These are phyloP conservation scores for Amazonetta brasiliensis DNA, from an alignment of 2,797 vertebrate genomes.

Conservation along the genomic window DNA sequence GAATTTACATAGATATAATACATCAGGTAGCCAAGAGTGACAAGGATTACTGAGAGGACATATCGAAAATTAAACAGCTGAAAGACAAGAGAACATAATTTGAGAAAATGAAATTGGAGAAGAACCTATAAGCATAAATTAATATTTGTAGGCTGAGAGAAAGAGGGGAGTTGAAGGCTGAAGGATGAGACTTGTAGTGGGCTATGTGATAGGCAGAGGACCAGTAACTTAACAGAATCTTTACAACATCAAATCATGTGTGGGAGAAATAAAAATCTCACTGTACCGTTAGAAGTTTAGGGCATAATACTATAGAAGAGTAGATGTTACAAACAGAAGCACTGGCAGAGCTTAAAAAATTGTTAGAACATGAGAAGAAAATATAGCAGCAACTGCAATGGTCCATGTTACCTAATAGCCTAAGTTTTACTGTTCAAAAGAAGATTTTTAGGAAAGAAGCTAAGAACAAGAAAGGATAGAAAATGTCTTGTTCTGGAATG, in stretches of 20 bases:
- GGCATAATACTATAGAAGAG: background rate
- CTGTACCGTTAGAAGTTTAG: background rate
- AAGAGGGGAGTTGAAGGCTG: slow-evolving; percentile 26
- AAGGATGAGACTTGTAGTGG: slow-evolving; percentile 32
- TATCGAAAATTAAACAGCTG: background rate
- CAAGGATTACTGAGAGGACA: slow-evolving; percentile 19
- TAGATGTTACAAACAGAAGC: background rate
- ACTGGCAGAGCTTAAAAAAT: background rate
- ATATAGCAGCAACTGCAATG: background rate
- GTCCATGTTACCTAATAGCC: background rate
- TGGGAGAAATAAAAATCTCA: slow-evolving; percentile 10
- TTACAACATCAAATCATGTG: background rate
- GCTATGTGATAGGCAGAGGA: slow-evolving; percentile 33
- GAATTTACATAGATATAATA: background rate
- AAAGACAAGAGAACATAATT: background rate
- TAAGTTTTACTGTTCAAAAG: background rate
- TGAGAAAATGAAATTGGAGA: slow-evolving; percentile 21
- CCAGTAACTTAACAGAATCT: slow-evolving; percentile 35
- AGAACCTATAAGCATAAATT: slow-evolving; percentile 45
- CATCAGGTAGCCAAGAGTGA: slow-evolving; percentile 8
- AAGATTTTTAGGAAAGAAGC: background rate
- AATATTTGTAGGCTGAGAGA: slow-evolving; percentile 5
- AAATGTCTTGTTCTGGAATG: background rate
- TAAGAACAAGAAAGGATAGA: background rate
- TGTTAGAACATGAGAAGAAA: background rate